A percentile compares a stretch with the other conserved stretches of the same genome.
Conservation (phyloP, 2,888 invertebrate genomes). For the Trichogramma dendrolimi region DNA sequence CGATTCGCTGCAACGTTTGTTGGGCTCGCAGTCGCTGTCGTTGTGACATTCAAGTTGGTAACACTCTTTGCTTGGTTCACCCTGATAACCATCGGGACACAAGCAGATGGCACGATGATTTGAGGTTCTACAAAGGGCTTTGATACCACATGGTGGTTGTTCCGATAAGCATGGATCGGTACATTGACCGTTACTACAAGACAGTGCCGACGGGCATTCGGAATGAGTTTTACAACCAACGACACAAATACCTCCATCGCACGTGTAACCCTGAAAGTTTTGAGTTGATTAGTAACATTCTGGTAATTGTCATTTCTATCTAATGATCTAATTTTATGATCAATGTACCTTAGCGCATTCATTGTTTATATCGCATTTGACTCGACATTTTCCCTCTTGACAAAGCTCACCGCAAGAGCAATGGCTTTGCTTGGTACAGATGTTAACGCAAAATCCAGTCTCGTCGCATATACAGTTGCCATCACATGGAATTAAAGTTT, state of each 20-base stretch:
- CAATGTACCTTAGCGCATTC: slow-evolving; percentile 59
- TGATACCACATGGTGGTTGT: slow-evolving; percentile 69
- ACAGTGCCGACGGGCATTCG: slow-evolving; percentile 74
- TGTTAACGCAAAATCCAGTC: slow-evolving; percentile 71
- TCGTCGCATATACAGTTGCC: slow-evolving; percentile 77
- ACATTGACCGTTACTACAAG: slow-evolving; percentile 70
- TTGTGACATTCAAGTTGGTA: slow-evolving; percentile 71
- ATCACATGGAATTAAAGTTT: slow-evolving; percentile 69
- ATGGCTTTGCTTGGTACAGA: slow-evolving; percentile 64
- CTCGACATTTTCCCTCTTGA: slow-evolving; percentile 67
- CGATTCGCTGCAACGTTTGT: slow-evolving; percentile 68
- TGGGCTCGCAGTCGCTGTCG: slow-evolving; percentile 72
- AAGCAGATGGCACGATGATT: slow-evolving; percentile 81
- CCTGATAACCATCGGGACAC: slow-evolving; percentile 81
- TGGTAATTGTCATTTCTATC: slow-evolving; percentile 9
- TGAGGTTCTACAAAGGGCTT: slow-evolving; percentile 74
- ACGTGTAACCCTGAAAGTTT: slow-evolving; percentile 68
- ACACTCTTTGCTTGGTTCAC: slow-evolving; percentile 74
- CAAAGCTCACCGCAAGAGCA: slow-evolving; percentile 83
- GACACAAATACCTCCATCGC: slow-evolving; percentile 67
- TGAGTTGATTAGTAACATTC: not conserved
- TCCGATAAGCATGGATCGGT: slow-evolving; percentile 65
- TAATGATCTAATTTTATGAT: not conserved
- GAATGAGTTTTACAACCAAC: slow-evolving; percentile 75
- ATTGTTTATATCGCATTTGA: slow-evolving; percentile 65